These are phyloP conservation scores for Melopsittacus undulatus DNA, from an alignment of 2,797 vertebrate genomes.

Conservation along the genomic window DNA sequence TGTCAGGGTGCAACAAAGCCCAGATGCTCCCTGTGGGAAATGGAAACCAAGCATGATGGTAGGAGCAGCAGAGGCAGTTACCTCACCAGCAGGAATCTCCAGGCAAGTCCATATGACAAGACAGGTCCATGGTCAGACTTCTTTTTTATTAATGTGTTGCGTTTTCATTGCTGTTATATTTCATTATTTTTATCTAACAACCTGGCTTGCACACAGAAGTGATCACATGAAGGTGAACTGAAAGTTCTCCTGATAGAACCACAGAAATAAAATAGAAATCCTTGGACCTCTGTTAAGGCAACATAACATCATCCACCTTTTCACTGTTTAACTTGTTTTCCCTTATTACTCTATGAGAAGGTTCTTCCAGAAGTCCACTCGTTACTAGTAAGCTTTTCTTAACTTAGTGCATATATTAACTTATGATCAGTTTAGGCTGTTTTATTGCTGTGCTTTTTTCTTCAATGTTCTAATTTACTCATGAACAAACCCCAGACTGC, in stretches of 20 bases:
- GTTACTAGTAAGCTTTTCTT: not conserved
- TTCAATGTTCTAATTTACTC: not conserved
- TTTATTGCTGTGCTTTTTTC: not conserved
- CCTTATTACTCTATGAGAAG: rapidly evolving
- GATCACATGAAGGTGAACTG: not conserved
- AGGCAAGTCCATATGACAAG: not conserved
- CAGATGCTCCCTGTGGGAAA: not conserved
- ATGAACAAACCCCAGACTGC: not conserved
- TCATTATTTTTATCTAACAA: not conserved
- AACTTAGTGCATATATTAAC: not conserved
- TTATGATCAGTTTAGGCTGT: not conserved
- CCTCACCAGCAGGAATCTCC: not conserved
- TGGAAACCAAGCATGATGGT: rapidly evolving
- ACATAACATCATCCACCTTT: too few relatives aligned
- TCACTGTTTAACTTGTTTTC: not conserved
- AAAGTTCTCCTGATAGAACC: not conserved
- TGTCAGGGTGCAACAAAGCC: not conserved
- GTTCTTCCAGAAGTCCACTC: not conserved
- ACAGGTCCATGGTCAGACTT: not conserved
- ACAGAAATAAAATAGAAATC: not conserved
- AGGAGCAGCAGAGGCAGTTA: not conserved
- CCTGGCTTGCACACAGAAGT: not conserved
- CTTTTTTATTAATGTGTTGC: too few relatives aligned
- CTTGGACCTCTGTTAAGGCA: not conserved
- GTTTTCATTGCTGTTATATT: not conserved